Conservation (phyloP, 1,140 invertebrate genomes). For the Macrotrachela quadricornifera region DNA sequence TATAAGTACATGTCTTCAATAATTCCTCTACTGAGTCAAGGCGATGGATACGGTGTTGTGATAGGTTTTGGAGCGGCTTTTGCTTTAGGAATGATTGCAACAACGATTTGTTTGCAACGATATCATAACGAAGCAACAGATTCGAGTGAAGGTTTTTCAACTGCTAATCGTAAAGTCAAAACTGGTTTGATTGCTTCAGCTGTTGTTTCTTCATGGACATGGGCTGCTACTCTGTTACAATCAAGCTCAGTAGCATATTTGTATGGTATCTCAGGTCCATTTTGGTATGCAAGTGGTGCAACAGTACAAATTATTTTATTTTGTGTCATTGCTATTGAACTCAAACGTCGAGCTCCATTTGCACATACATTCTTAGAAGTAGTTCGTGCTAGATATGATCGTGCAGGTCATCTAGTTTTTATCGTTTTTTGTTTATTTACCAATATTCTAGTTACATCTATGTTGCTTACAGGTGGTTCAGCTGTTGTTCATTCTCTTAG, state of each 20-base stretch:
- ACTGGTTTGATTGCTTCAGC: too few species aligned
- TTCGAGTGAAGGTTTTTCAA: too few species aligned
- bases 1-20: too few species aligned
- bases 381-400: constrained; percentile 26
- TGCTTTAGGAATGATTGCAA: too few species aligned
- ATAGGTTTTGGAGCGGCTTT: too few species aligned
- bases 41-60: too few species aligned
- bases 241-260: constrained; percentile 29
- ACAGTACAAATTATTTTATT: constrained; percentile 29
- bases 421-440: constrained; percentile 27
- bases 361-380: constrained; percentile 30
- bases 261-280: constrained; percentile 29
- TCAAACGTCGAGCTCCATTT: constrained; percentile 26
- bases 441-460: constrained; percentile 24
- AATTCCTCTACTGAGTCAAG: too few species aligned
- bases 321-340: constrained; percentile 15
- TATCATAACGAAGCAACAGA: too few species aligned
- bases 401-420: constrained; percentile 22
- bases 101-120: too few species aligned
- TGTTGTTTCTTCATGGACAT: constrained; percentile 32
- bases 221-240: constrained; percentile 31
- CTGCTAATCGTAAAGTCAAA: too few species aligned
- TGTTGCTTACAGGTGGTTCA: constrained; percentile 7
- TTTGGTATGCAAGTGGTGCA: constrained; percentile 31
- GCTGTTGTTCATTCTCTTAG: too few species aligned